Base-by-base conservation (phyloP, 2,113 vertebrate genomes). In the Prolemur simus region DNA sequence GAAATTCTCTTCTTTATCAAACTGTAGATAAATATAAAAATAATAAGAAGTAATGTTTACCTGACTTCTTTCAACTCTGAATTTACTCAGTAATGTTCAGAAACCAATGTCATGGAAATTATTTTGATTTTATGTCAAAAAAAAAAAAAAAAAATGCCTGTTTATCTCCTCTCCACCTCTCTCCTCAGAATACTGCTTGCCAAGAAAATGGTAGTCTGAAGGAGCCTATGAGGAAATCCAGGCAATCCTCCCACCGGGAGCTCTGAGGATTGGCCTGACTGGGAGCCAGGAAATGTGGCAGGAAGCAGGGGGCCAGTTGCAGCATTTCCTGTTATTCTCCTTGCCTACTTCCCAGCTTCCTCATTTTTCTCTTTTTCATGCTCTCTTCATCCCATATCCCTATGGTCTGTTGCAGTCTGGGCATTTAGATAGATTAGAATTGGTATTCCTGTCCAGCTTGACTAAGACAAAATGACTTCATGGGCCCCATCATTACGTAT, bases 1-100 rank as follows among this genome's bases (percentile, higher is more conserved):
- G 66, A 94, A n/a, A 94, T 95, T 95, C 9, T 85, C 45, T 76
- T 85, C 34, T 87, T 78, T 74, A 69, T 23, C 47, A 73, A 87
- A 49, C 54, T 60, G 54, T 47, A 66, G 9, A 32, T 89, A 78
- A 42, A 71, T 34, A 45, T 14, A 42, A 47, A 71, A 88, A 81
- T 42, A n/a, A 49, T 49, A 84, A 54, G 60, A 47, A 64, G 10
- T 87, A 77, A 56, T 69, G 0, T 29, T 34, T 91, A 39, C 45
- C 37, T 76, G 20, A 32, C 7, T 83, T 87, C 66, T 81, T 81
- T 87, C 42, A 8, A 90, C 23, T 81, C 34, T 42, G 12, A 76
- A 54, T 92, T 91, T 89, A 86, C 18, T 92, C 12, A 37, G 2
- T 60, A n/a, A 63, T 85, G 27, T 25, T 83, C 49, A 89, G 47